phyloP scores from a whole-genome alignment of 2,888 invertebrate genomes.

The Tetrapedia diversipes region DNA sequence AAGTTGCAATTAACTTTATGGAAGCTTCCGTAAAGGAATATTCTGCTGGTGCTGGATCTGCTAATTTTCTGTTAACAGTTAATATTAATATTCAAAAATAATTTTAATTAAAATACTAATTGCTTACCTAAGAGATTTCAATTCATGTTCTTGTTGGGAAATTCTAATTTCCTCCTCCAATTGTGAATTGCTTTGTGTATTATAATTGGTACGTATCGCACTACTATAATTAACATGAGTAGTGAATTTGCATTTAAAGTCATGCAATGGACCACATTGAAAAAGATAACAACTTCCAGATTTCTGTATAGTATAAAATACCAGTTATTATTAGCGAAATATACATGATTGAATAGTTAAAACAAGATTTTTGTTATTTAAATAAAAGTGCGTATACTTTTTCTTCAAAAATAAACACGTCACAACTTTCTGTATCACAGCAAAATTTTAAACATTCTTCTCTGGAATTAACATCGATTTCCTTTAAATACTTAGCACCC shows the following conservation, averaged over 20 bases:
- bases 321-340: not conserved
- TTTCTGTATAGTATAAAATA: slow-evolving; percentile 84
- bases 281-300: slow-evolving; percentile 96
- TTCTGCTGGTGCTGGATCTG: slow-evolving; percentile 66
- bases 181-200: slow-evolving; percentile 81
- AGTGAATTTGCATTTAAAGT: slow-evolving; percentile 96
- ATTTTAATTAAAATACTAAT: not conserved
- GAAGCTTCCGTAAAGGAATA: slow-evolving; percentile 73
- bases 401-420: slow-evolving; percentile 96
- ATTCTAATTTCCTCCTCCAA: slow-evolving; percentile 89
- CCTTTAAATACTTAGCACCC: slow-evolving; percentile 95
- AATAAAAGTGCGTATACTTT: slow-evolving; percentile 86
- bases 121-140: slow-evolving; percentile 87
- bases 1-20: slow-evolving; percentile 65
- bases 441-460: slow-evolving; percentile 93
- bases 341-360: not conserved
- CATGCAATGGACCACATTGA: slow-evolving; percentile 94
- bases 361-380: not conserved
- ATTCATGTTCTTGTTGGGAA: slow-evolving; percentile 89
- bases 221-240: slow-evolving; percentile 94
- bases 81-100: not conserved
- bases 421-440: slow-evolving; percentile 93
- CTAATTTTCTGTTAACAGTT: slow-evolving; percentile 67
- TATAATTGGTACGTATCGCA: slow-evolving; percentile 89
- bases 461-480: slow-evolving; percentile 91